Evolutionary conservation across 2,888 invertebrate genomes (phyloP).

Genomic region (Danaus chrysippus): DNA sequence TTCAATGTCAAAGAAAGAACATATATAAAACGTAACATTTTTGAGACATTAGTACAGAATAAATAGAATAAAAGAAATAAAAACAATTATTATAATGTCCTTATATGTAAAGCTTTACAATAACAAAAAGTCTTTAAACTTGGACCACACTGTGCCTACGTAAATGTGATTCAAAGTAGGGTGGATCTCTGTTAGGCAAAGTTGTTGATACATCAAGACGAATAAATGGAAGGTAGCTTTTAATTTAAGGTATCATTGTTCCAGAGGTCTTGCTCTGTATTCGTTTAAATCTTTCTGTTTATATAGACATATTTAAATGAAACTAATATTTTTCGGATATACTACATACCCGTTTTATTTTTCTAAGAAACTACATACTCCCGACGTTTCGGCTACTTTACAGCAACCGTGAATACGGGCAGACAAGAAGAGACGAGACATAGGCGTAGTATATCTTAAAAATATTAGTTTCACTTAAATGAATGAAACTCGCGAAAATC

Average conservation of each 20-base stretch:
- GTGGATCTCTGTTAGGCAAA: conserved; percentile 62
- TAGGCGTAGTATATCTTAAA: too few species aligned
- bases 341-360: too few species aligned
- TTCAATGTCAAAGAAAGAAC: too few species aligned
- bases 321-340: too few species aligned
- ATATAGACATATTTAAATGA: conserved; percentile 6
- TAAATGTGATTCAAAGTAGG: conserved; percentile 74
- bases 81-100: neutral
- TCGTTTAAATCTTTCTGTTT: neutral
- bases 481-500: too few species aligned
- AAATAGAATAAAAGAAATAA: conserved; percentile 1
- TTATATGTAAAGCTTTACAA: neutral
- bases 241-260: conserved; percentile 28
- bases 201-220: conserved; percentile 27
- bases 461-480: too few species aligned
- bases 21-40: too few species aligned
- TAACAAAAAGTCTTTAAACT: conserved; percentile 26
- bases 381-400: too few species aligned
- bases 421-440: too few species aligned
- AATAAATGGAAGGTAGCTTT: conserved; percentile 30
- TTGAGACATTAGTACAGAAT: too few species aligned
- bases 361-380: too few species aligned
- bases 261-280: conserved; percentile 9
- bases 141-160: conserved; percentile 48
- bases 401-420: too few species aligned